phyloP scores from a whole-genome alignment of 2,888 invertebrate genomes.

The Eurytoma adleriae region DNA sequence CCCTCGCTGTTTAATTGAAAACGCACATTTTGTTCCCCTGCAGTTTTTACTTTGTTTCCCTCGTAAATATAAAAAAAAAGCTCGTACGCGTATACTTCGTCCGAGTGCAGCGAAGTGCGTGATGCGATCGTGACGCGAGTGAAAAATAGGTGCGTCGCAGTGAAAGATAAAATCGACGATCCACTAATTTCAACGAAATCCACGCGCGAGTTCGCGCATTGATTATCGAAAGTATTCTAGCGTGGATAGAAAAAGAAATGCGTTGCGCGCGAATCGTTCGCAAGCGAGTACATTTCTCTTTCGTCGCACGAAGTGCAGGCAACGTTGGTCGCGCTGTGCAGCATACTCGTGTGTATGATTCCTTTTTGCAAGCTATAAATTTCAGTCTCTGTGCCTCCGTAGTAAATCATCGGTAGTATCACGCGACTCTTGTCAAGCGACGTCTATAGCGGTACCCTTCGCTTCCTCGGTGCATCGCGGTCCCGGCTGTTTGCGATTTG shows the following conservation, averaged over 20 bases:
- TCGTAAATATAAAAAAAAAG: conserved; percentile 23
- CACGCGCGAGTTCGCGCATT: too few relatives aligned
- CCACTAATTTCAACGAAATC: too few relatives aligned
- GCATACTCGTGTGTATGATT: too few relatives aligned
- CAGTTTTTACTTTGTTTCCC: conserved; percentile 48
- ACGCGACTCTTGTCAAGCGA: conserved; percentile 9
- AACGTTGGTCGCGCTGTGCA: conserved; percentile 7
- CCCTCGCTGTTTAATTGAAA: conserved; percentile 28
- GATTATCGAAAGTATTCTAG: too few relatives aligned
- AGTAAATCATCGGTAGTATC: conserved; percentile 20
- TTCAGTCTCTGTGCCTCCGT: background rate
- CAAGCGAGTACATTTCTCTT: background rate
- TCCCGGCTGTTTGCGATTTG: too few relatives aligned
- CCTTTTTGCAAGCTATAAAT: conserved; percentile 17
- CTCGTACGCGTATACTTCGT: background rate
- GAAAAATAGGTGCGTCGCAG: too few relatives aligned
- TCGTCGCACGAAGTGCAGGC: background rate
- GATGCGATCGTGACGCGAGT: too few relatives aligned
- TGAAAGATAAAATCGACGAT: too few relatives aligned
- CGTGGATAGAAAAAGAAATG: too few relatives aligned
- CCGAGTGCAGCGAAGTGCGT: too few relatives aligned
- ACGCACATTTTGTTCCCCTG: conserved; percentile 49
- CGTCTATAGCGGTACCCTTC: background rate
- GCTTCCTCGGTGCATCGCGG: too few relatives aligned
- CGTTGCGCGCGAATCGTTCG: too few relatives aligned